Conservation (phyloP, 2,888 invertebrate genomes). For the Cryptophagus acutangulus region DNA sequence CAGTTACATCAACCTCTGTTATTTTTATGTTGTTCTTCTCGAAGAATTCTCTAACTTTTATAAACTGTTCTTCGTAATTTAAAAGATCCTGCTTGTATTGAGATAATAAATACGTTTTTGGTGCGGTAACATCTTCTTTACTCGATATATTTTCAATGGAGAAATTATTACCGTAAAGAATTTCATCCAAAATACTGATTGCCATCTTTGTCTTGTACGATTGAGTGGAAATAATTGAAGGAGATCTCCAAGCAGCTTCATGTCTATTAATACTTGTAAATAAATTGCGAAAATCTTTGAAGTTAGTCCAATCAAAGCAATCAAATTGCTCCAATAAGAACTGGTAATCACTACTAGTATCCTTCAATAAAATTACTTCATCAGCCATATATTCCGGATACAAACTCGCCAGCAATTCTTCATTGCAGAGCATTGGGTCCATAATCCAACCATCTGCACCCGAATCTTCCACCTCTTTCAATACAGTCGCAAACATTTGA, state of each 20-base stretch:
- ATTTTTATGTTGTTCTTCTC: conserved; percentile 24
- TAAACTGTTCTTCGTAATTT: conserved; percentile 29
- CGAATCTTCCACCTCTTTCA: conserved; percentile 46
- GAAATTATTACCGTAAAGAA: conserved; percentile 21
- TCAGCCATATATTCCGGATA: conserved; percentile 51
- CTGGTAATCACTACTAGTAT: conserved; percentile 49
- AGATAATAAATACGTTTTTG: no score
- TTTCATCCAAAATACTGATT: conserved; percentile 10
- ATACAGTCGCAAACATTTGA: conserved; percentile 43
- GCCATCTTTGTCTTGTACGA: conserved; percentile 4
- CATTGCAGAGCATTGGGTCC: conserved; percentile 54
- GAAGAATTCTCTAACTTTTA: conserved; percentile 30
- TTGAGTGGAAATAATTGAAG: conserved; percentile 20
- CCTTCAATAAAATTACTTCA: conserved; percentile 53
- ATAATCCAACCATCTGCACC: conserved; percentile 58
- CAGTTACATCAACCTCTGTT: conserved; percentile 32
- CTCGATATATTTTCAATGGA: no score
- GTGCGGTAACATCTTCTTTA: no score
- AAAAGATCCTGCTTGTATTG: conserved; percentile 26
- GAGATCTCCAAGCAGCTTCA: conserved; percentile 35
- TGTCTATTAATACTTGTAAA: conserved; percentile 33
- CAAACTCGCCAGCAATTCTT: conserved; percentile 51
- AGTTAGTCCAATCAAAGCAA: conserved; percentile 26
- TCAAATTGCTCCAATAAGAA: conserved; percentile 37
- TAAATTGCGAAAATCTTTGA: conserved; percentile 35